Evolutionary conservation across 2,113 vertebrate genomes (phyloP).

Genomic region (Pogona vitticeps): DNA sequence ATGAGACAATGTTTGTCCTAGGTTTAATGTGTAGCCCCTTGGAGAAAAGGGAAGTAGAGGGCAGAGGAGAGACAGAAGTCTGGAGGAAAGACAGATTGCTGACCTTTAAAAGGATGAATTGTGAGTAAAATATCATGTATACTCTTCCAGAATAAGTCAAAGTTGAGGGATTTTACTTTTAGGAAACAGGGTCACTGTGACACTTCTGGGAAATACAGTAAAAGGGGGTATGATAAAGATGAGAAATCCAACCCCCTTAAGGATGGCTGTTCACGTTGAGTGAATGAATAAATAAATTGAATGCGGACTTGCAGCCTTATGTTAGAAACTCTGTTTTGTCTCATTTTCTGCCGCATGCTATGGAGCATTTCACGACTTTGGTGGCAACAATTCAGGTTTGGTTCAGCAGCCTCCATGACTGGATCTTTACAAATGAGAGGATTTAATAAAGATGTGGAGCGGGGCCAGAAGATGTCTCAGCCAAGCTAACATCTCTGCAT

Average conservation of each 20-base stretch:
- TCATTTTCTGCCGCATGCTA: background rate
- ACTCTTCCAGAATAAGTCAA: background rate
- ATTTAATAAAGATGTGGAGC: background rate
- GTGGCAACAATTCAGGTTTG: background rate
- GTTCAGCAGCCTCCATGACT: background rate
- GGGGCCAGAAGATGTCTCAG: background rate
- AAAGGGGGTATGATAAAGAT: background rate
- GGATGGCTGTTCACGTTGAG: background rate
- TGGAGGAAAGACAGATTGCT: background rate
- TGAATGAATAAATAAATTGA: background rate
- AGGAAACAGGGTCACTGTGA: background rate
- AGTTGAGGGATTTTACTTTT: background rate
- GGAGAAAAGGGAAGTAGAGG: background rate
- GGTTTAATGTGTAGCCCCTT: background rate
- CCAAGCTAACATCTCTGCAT: background rate
- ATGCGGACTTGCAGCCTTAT: background rate
- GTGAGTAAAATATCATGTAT: background rate
- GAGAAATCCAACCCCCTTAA: background rate
- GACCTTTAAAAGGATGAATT: background rate
- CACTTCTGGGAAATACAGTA: background rate
- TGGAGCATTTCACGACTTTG: background rate
- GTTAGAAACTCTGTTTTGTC: background rate
- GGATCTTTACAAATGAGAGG: background rate
- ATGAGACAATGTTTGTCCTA: background rate
- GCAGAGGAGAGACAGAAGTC: background rate